Conservation (phyloP, 2,113 vertebrate species). For the Channa maculata region DNA sequence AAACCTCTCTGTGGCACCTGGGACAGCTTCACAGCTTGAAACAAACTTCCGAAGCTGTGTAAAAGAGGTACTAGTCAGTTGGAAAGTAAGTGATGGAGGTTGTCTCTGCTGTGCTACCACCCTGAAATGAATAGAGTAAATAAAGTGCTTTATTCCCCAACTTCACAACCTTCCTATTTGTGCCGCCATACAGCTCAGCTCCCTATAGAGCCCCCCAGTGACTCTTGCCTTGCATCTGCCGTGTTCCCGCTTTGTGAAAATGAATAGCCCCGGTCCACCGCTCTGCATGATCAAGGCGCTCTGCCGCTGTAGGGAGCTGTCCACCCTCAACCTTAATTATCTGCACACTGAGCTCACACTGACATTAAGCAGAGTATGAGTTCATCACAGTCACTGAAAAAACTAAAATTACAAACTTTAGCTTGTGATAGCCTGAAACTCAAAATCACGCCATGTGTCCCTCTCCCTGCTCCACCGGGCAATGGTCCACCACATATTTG, state of each 20-base stretch:
- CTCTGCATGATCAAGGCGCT: slow-evolving; percentile 53
- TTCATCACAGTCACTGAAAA: too few relatives aligned
- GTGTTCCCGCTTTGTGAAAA: slow-evolving; percentile 63
- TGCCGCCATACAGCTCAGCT: slow-evolving; percentile 38
- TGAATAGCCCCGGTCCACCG: slow-evolving; percentile 53
- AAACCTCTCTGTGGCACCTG: slow-evolving; percentile 44
- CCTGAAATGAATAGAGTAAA: slow-evolving; percentile 50
- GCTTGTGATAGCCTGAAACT: too few relatives aligned
- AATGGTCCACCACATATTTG: too few relatives aligned
- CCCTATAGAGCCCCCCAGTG: slow-evolving; percentile 56
- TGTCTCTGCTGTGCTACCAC: slow-evolving; percentile 22
- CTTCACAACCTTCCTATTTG: slow-evolving; percentile 39
- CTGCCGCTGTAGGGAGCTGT: slow-evolving; percentile 60
- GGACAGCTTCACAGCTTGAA: slow-evolving; percentile 45
- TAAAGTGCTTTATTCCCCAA: slow-evolving; percentile 33
- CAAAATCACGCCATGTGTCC: too few relatives aligned
- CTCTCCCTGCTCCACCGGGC: too few relatives aligned
- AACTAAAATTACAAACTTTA: too few relatives aligned
- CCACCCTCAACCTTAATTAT: slow-evolving; percentile 74
- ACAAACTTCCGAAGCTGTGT: slow-evolving; percentile 41
- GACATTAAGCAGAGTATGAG: too few relatives aligned
- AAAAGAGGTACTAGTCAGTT: slow-evolving; percentile 34
- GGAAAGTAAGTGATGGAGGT: slow-evolving; percentile 23
- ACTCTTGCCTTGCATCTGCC: slow-evolving; percentile 40
- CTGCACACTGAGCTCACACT: slow-evolving; percentile 62